Evolutionary conservation across 2,888 invertebrate species (phyloP).

Genomic region (Diloba caeruleocephala): DNA sequence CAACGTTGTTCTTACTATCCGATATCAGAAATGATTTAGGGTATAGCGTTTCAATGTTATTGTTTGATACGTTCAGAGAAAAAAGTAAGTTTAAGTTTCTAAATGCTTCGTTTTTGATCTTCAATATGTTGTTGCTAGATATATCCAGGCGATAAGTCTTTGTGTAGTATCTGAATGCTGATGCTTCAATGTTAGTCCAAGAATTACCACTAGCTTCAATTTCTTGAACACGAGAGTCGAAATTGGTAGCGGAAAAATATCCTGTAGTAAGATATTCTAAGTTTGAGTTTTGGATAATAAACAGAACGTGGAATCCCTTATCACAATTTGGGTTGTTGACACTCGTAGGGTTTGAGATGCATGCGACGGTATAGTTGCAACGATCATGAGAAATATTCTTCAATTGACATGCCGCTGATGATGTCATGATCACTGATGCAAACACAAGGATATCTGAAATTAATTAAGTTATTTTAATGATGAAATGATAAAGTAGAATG

Average conservation of each 20-base stretch:
- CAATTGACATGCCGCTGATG: constrained; percentile 57
- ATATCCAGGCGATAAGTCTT: constrained; percentile 65
- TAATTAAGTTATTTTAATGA: no score
- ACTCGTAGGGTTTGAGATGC: constrained; percentile 61
- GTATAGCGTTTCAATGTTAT: constrained; percentile 63
- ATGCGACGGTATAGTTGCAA: constrained; percentile 71
- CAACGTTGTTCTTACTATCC: constrained; percentile 47
- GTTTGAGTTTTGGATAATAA: constrained; percentile 63
- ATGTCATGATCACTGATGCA: constrained; percentile 28
- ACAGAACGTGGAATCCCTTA: constrained; percentile 69
- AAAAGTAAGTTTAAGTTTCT: constrained; percentile 56
- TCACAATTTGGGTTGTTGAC: constrained; percentile 62
- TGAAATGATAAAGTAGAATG: no score
- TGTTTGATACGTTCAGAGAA: constrained; percentile 71
- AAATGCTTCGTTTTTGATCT: constrained; percentile 68
- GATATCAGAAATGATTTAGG: constrained; percentile 60
- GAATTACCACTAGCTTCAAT: constrained; percentile 63
- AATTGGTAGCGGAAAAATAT: constrained; percentile 79
- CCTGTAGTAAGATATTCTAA: constrained; percentile 56
- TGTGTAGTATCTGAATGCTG: constrained; percentile 69
- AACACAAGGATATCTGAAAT: constrained; percentile 55
- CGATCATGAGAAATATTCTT: constrained; percentile 22
- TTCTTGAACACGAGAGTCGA: constrained; percentile 73
- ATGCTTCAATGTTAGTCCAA: constrained; percentile 65
- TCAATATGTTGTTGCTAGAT: constrained; percentile 64